Percentiles rank a stretch among this genome's conserved stretches.
Conservation (phyloP, 1,140 invertebrate species). For the Penaeus japonicus region DNA sequence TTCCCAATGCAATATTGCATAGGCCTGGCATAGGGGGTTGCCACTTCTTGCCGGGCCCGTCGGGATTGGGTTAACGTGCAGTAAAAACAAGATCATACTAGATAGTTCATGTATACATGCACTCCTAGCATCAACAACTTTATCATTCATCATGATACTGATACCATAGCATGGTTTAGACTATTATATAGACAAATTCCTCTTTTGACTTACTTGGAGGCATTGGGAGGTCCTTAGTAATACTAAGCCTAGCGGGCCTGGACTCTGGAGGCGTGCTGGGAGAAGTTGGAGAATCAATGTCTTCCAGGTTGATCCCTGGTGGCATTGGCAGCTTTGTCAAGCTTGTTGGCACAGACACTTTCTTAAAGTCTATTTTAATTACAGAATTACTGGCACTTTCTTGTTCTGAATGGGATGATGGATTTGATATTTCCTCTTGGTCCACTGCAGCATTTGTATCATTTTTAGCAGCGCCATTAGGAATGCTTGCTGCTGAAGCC, state of each 20-base stretch:
- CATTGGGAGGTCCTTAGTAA: conserved; percentile 88
- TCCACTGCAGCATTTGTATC: background rate
- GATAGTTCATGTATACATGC: too few relatives aligned
- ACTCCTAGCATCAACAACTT: too few relatives aligned
- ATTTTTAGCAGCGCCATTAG: conserved; percentile 48
- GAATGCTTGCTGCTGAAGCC: conserved; percentile 19
- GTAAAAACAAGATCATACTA: too few relatives aligned
- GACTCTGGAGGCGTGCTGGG: conserved; percentile 53
- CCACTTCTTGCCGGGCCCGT: too few relatives aligned
- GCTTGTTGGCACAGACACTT: conserved; percentile 35
- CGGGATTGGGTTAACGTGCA: too few relatives aligned
- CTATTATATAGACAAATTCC: background rate
- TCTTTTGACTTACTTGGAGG: conserved; percentile 74
- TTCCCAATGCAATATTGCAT: too few relatives aligned
- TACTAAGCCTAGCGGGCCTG: conserved; percentile 60
- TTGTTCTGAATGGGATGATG: conserved; percentile 33
- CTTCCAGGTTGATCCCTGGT: conserved; percentile 82
- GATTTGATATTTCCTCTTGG: conserved; percentile 44
- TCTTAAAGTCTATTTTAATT: conserved; percentile 44
- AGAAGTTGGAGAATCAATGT: conserved; percentile 62
- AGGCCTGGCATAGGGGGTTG: too few relatives aligned
- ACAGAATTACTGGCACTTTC: conserved; percentile 8
- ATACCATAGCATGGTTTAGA: conserved; percentile 10
- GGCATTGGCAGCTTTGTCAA: conserved; percentile 74
- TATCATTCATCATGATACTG: too few relatives aligned